Percentiles rank a stretch among this genome's conserved stretches.
Evolutionary conservation across 2,113 vertebrate species (phyloP).

Genomic region (Bathybates hornii): DNA sequence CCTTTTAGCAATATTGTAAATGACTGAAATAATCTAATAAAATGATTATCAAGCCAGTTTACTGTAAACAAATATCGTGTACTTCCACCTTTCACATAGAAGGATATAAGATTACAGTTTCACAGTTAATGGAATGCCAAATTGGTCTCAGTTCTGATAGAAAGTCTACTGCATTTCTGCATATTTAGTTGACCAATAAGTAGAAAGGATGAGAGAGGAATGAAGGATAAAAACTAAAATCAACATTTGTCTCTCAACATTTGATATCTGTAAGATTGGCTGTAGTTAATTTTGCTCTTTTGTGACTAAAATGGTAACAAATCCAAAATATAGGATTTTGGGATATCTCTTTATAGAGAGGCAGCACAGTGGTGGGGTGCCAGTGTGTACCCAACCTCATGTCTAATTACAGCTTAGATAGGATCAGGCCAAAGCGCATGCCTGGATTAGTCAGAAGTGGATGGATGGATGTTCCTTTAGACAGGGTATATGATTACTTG

Average conservation of each 20-base stretch:
- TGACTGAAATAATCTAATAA: not conserved
- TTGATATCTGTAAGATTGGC: not conserved
- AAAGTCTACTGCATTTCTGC: not conserved
- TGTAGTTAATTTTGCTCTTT: not conserved
- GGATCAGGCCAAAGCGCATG: not conserved
- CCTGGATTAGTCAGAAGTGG: not conserved
- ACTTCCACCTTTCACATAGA: not conserved
- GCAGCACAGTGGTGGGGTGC: not conserved
- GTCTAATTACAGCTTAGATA: not conserved
- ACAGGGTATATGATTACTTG: not conserved
- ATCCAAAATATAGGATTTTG: not conserved
- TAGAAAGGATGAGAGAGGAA: not conserved
- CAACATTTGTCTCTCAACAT: not conserved
- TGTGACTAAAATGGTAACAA: not conserved
- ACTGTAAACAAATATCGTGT: not conserved
- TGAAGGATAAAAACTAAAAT: not conserved
- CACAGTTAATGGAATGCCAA: not conserved
- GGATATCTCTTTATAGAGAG: not conserved
- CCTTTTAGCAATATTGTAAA: not conserved
- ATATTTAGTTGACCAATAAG: not conserved
- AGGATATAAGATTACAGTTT: slow-evolving; percentile 6
- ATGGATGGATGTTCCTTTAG: not conserved
- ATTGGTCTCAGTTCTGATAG: not conserved
- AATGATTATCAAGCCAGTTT: not conserved
- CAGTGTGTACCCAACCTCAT: not conserved